Percentiles rank a stretch among this genome's conserved stretches.
Conservation (phyloP, 2,797 vertebrate species). For the Fratercula arctica region DNA sequence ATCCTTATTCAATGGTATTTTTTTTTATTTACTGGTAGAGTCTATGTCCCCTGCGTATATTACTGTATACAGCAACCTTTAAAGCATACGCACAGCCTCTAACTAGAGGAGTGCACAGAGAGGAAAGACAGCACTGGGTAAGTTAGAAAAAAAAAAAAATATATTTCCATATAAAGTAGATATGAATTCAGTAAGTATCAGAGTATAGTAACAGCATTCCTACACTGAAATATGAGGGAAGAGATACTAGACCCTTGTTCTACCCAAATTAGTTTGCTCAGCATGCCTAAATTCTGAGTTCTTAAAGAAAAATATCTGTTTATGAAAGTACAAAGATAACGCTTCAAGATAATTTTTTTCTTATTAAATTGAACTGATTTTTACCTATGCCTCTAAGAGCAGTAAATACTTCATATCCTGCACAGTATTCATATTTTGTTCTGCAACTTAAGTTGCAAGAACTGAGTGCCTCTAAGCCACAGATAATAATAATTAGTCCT, state of each 20-base stretch:
- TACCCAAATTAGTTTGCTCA: not conserved
- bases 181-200: not conserved
- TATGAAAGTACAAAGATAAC: not conserved
- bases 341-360: not conserved
- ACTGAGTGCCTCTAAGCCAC: accelerated
- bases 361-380: not conserved
- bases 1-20: not conserved
- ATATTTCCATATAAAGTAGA: not conserved
- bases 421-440: not conserved
- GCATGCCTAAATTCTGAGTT: not conserved
- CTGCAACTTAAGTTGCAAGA: not conserved
- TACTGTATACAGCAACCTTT: not conserved
- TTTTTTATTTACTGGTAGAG: not conserved
- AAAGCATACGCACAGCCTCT: not conserved
- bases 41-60: not conserved
- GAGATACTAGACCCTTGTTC: not conserved
- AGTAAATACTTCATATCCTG: not conserved
- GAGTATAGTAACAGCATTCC: not conserved
- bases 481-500: not conserved
- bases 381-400: not conserved
- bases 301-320: not conserved
- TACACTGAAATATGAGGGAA: not conserved
- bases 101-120: not conserved
- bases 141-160: not conserved
- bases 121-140: not conserved